Evolutionary conservation across 2,797 vertebrate species (phyloP).

Genomic region (Melanotaenia maccullochi): DNA sequence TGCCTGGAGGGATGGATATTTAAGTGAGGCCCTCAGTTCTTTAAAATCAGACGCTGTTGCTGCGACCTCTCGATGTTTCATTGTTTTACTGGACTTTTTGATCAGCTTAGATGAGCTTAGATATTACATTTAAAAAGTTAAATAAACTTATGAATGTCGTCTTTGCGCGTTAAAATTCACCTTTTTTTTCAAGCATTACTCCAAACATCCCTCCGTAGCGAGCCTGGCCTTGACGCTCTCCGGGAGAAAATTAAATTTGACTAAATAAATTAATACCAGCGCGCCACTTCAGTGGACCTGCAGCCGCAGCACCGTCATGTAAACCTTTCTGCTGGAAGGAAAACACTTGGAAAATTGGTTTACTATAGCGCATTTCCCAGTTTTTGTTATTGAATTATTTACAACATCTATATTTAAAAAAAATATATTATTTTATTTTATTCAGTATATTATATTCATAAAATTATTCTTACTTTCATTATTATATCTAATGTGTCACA

Average conservation of each 20-base stretch:
- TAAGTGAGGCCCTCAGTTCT: conserved; percentile 37
- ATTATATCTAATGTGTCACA: too few species aligned
- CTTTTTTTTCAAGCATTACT: conserved; percentile 60
- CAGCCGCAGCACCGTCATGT: conserved; percentile 41
- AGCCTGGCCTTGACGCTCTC: conserved; percentile 47
- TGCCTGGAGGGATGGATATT: conserved; percentile 60
- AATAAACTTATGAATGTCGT: conserved; percentile 62
- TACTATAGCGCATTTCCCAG: too few species aligned
- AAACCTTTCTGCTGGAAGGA: conserved; percentile 14
- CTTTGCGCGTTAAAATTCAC: conserved; percentile 56
- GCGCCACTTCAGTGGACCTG: conserved; percentile 30
- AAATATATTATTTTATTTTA: too few species aligned
- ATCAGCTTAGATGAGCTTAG: not conserved
- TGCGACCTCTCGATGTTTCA: not conserved
- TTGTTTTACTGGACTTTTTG: conserved; percentile 3
- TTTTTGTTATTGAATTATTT: too few species aligned
- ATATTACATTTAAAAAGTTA: not conserved
- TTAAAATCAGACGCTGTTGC: conserved; percentile 16
- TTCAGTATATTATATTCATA: too few species aligned
- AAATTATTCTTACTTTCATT: too few species aligned
- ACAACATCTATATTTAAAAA: too few species aligned
- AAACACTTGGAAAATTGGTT: conserved; percentile 15
- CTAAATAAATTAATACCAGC: conserved; percentile 75
- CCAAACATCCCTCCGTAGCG: conserved; percentile 58
- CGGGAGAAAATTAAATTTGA: conserved; percentile 75